phyloP scores from a whole-genome alignment of 2,888 invertebrate species.

The Choristoneura rosaceana region DNA sequence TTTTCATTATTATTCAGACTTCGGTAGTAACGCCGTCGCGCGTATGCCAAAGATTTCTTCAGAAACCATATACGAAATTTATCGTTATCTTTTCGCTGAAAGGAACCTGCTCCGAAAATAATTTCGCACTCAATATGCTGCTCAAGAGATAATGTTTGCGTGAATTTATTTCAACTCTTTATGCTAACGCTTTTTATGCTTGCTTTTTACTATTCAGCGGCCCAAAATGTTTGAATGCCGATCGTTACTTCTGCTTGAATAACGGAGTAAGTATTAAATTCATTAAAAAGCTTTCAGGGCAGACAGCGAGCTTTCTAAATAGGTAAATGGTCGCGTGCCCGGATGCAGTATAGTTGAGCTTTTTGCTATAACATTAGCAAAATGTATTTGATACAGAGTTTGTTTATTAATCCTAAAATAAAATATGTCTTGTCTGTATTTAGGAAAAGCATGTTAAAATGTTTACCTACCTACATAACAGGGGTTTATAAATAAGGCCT shows the following conservation, averaged over 20 bases:
- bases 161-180: constrained; percentile 39
- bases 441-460: too few species aligned
- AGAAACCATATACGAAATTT: constrained; percentile 33
- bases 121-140: constrained; percentile 41
- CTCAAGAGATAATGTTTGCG: constrained; percentile 36
- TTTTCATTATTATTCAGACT: constrained; percentile 21
- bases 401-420: background rate
- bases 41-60: constrained; percentile 32
- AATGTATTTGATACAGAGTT: background rate
- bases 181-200: constrained; percentile 18
- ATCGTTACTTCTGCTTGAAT: constrained; percentile 18
- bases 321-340: constrained; percentile 1
- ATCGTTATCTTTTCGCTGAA: constrained; percentile 22
- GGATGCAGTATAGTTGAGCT: background rate
- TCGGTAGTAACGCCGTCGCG: constrained; percentile 11
- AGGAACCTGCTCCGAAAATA: constrained; percentile 29
- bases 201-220: constrained; percentile 7
- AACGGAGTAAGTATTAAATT: constrained; percentile 18
- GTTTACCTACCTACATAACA: too few species aligned
- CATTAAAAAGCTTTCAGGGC: constrained; percentile 13
- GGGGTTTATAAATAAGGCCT: too few species aligned
- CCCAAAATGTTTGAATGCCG: constrained; percentile 13
- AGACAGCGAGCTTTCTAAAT: constrained; percentile 1
- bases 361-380: constrained; percentile 4
- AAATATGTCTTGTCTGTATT: too few species aligned